Evolutionary conservation across 2,113 vertebrate genomes (phyloP).

Genomic region (Phalacrocorax brasilianus): DNA sequence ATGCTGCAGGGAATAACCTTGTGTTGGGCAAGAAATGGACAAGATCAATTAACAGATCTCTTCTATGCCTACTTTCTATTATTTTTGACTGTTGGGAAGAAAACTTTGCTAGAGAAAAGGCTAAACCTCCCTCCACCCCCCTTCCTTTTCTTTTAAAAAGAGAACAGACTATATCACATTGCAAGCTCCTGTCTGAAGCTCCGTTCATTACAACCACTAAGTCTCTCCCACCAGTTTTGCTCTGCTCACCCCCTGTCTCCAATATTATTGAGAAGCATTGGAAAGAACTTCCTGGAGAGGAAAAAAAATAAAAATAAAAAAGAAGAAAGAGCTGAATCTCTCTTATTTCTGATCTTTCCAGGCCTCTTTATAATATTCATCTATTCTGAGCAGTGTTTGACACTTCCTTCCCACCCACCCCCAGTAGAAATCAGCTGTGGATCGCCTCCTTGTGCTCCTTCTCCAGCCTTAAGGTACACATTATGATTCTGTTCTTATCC

Average conservation of each 20-base stretch:
- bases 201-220: background rate
- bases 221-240: background rate
- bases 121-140: background rate
- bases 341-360: slow-evolving; percentile 16
- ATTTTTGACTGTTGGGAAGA: slow-evolving; percentile 41
- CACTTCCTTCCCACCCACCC: slow-evolving; percentile 10
- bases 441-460: background rate
- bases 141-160: background rate
- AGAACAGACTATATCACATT: background rate
- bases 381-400: slow-evolving; percentile 28
- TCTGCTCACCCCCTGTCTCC: background rate
- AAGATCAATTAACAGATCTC: slow-evolving; percentile 61
- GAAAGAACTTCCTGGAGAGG: background rate
- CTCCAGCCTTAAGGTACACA: slow-evolving; percentile 38
- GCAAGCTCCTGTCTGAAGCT: background rate
- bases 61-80: slow-evolving; percentile 37
- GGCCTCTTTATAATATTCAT: slow-evolving; percentile 6
- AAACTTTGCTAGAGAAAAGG: slow-evolving; percentile 25
- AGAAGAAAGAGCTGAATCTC: background rate
- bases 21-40: slow-evolving; percentile 42
- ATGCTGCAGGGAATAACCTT: slow-evolving; percentile 54
- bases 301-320: background rate
- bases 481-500: slow-evolving; percentile 16
- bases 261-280: background rate
- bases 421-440: background rate